Base-by-base conservation (phyloP, 2,888 invertebrate species). In the Drosophila paramelanica region DNA sequence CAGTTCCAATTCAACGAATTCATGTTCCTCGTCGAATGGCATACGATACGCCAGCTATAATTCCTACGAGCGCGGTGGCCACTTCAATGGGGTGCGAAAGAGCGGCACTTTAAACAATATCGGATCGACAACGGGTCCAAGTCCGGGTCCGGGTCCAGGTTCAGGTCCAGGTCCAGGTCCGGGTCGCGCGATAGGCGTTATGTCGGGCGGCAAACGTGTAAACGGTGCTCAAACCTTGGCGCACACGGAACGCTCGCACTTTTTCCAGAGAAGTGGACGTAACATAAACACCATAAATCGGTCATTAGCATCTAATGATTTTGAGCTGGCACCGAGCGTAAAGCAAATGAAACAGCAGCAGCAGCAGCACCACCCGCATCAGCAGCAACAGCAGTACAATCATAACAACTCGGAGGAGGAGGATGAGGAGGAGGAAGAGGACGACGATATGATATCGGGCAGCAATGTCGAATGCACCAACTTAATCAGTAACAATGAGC, bases 61-160 rank as follows among this genome's bases (percentile, higher is more conserved):
- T 68, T 91, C 92, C 2, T 92, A 91, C 57, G 92, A 92, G 45
- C 80, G 90, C 8, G 67, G 72, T 25, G 69, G 67, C 2, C 62
- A 76, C 20, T 82, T 73, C 45, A 90, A 81, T 65, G 90, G 90
- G n/a, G 89, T 92, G 6, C 89, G 92, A 1, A 92, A 92, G 66
- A 92, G 92, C 67, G 92, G 92, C 39, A 92, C 92, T 7, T 73
- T 91, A 8, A 91, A 89, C 57, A 92, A 89, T 61, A 91, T 92
- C 20, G 70, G 59, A 10, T 36, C 47, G 2, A 25, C 57, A 38
- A 36, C 27, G 1, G 36, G 53, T 51, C 31, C 31, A 10, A 8
- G 8, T 8, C 8, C 8, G 33, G 33, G 33, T 33, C 4, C 33
- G 11, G 11, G 11, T 4, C 13, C 36, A 4, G 36, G 36, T 13